Evolutionary conservation across 2,113 vertebrate species (phyloP).

Genomic region (Hemiprocne comata): DNA sequence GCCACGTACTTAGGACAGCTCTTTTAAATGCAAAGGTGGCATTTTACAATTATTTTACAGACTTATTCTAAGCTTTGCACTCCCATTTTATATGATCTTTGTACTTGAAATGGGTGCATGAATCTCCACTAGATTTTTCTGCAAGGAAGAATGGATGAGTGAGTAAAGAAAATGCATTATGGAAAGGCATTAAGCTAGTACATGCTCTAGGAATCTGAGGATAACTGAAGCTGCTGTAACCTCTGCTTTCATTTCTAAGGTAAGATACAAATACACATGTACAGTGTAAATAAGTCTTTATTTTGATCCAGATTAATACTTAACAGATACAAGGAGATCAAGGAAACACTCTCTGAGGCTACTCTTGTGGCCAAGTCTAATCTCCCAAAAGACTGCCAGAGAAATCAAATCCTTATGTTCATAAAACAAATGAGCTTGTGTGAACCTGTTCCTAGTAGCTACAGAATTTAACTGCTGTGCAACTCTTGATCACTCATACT

Average conservation of each 20-base stretch:
- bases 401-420: conserved; percentile 19
- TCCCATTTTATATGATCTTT: background rate
- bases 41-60: background rate
- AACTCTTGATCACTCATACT: background rate
- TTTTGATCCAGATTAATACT: conserved; percentile 36
- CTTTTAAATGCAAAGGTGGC: background rate
- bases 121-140: background rate
- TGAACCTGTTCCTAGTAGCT: background rate
- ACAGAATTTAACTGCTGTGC: background rate
- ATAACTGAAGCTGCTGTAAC: background rate
- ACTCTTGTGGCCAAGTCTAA: background rate
- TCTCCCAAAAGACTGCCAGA: background rate
- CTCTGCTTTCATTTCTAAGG: background rate
- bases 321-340: conserved; percentile 35
- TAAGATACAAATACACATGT: background rate
- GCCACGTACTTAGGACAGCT: background rate
- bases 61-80: background rate
- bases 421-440: background rate
- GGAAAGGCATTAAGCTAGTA: background rate
- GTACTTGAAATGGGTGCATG: background rate
- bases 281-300: conserved; percentile 16
- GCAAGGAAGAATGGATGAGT: background rate
- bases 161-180: background rate
- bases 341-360: background rate
- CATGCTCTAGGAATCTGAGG: fast-evolving